Base-by-base conservation (phyloP, 2,888 invertebrate genomes). In the Ischnura elegans region DNA sequence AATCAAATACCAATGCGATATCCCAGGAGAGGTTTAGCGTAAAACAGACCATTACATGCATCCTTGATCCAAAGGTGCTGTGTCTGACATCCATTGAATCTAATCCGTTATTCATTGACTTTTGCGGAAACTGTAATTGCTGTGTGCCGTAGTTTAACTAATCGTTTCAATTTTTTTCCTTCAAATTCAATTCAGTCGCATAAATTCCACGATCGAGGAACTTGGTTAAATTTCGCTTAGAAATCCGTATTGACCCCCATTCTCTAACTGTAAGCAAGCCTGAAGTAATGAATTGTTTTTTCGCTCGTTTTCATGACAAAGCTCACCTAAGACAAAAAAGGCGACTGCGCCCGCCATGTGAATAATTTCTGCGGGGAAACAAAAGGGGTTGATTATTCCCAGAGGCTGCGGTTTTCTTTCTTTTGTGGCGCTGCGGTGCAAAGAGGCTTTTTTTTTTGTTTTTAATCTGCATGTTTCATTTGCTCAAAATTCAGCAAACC, bases 311-410 rank as follows among this genome's bases (percentile, higher is more conserved):
- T 61, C n/a, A 8, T n/a, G 61, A n/a, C 6, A 8, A 61, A n/a
- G 61, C 21, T 61, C 61, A n/a, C n/a, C n/a, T 6, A 25, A 6
- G 61, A 61, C 61, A n/a, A 4, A 25, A 61, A 61, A 61, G 19
- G 51, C 2, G 51, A 19, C 19, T 51, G n/a, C 61, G 21, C 61
- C n/a, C n/a, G 61, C 61, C 16, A n/a, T 51, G n/a, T 6, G n/a
- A 61, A 61, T 61, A n/a, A 61, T 61, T 61, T n/a, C 61, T n/a
- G 61, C n/a, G 61, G 61, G n/a, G 61, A 61, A 61, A 61, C 61
- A 61, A 61, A n/a, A 25, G 61, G 21, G n/a, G 61, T 61, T 61
- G 61, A 61, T 3, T 61, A n/a, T 61, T 61, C 61, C 8, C 61
- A n/a, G 0, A 61, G n/a, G 61, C n/a, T n/a, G n/a, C 61, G 5